These are phyloP conservation scores for Mycetomoellerius zeteki DNA, from an alignment of 1,140 invertebrate genomes.

Conservation along the genomic window DNA sequence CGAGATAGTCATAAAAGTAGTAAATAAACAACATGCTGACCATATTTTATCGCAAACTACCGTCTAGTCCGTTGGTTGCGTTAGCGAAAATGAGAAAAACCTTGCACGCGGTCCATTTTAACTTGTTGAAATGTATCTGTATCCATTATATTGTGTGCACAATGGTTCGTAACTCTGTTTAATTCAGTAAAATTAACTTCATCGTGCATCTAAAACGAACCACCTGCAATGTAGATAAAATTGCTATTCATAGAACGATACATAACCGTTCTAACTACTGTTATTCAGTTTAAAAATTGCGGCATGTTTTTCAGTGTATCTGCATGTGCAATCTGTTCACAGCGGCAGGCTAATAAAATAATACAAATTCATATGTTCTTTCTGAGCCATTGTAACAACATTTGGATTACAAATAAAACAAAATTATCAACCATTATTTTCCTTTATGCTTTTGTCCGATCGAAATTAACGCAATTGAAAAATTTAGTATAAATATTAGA, in stretches of 20 bases:
- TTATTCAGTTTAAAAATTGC: slow-evolving; percentile 28
- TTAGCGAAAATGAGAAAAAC: slow-evolving; percentile 14
- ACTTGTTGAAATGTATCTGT: slow-evolving; percentile 57
- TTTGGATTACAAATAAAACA: neutral
- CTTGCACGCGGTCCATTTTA: slow-evolving; percentile 26
- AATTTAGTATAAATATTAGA: neutral
- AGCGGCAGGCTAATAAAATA: slow-evolving; percentile 14
- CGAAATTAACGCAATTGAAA: neutral
- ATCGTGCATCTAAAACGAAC: slow-evolving; percentile 42
- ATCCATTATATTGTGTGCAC: slow-evolving; percentile 57
- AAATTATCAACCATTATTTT: neutral
- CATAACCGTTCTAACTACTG: neutral
- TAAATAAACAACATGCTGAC: slow-evolving; percentile 52
- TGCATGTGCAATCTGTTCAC: neutral
- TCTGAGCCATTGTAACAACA: neutral
- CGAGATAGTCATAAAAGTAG: slow-evolving; percentile 11
- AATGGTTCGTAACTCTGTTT: slow-evolving; percentile 48
- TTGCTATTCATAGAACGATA: slow-evolving; percentile 9
- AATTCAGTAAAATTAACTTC: slow-evolving; percentile 60
- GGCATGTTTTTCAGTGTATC: neutral
- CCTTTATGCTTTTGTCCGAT: neutral
- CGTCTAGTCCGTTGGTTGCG: neutral
- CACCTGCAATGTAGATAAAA: slow-evolving; percentile 20
- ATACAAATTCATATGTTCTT: slow-evolving; percentile 6
- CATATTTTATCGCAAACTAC: slow-evolving; percentile 37